Evolutionary conservation across 2,113 vertebrate genomes (phyloP).

Genomic region (Conger conger): DNA sequence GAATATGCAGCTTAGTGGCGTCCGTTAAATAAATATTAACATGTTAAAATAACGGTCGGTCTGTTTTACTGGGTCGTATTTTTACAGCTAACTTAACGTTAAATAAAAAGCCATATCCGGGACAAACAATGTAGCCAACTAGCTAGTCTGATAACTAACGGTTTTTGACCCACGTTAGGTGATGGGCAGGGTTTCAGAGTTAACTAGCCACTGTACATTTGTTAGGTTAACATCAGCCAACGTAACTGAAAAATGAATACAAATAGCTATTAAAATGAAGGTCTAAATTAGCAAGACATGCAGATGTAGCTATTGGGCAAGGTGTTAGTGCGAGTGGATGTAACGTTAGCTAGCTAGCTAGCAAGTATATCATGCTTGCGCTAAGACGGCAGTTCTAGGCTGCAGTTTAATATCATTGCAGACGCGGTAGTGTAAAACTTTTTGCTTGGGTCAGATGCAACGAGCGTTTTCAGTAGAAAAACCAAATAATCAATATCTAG

Average conservation of each 20-base stretch:
- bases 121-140: too few species aligned
- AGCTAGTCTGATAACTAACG: not conserved
- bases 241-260: not conserved
- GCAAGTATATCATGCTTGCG: not conserved
- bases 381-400: not conserved
- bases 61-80: not conserved
- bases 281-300: not conserved
- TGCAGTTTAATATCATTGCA: not conserved
- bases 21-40: not conserved
- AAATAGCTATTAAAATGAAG: too few species aligned
- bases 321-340: not conserved
- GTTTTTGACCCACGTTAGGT: not conserved
- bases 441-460: not conserved
- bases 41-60: not conserved
- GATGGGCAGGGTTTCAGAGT: not conserved
- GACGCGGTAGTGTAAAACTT: not conserved
- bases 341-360: not conserved
- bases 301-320: not conserved
- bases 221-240: not conserved
- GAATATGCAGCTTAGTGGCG: not conserved
- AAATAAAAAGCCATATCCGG: too few species aligned
- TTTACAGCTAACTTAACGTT: not conserved
- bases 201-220: not conserved
- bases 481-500: not conserved
- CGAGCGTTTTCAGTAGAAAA: not conserved